A percentile compares a stretch with the other conserved stretches of the same genome.
phyloP scores from a whole-genome alignment of 2,797 vertebrate genomes.

The Oreonectes daqikongensis region DNA sequence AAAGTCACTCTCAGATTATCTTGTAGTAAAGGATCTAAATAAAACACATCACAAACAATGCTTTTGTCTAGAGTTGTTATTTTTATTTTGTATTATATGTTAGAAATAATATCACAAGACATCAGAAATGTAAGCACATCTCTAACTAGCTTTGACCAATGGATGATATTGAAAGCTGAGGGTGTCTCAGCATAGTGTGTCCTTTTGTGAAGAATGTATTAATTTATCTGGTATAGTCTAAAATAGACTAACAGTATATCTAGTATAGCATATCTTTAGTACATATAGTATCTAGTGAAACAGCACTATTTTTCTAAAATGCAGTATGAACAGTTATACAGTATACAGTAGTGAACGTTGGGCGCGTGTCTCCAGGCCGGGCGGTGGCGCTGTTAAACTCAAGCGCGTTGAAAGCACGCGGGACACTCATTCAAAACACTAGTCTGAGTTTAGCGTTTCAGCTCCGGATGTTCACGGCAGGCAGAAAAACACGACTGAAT shows the following conservation, averaged over 20 bases:
- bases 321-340: no score
- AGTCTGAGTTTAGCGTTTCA: neutral
- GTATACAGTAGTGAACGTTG: neutral
- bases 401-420: neutral
- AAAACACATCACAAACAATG: neutral
- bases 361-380: neutral
- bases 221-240: no score
- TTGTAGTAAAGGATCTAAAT: neutral
- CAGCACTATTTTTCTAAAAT: no score
- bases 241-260: no score
- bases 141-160: no score
- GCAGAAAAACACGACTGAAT: neutral
- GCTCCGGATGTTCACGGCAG: neutral
- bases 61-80: neutral
- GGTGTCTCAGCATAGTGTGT: no score
- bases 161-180: no score
- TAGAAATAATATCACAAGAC: neutral
- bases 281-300: no score
- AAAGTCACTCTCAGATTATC: neutral
- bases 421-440: slow-evolving; percentile 23
- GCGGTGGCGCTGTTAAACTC: neutral
- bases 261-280: no score
- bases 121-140: neutral
- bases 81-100: neutral
- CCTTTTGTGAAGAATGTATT: no score